A percentile compares a stretch with the other conserved stretches of the same genome.
Evolutionary conservation across 2,113 vertebrate genomes (phyloP).

Genomic region (Callopanchax toddi): DNA sequence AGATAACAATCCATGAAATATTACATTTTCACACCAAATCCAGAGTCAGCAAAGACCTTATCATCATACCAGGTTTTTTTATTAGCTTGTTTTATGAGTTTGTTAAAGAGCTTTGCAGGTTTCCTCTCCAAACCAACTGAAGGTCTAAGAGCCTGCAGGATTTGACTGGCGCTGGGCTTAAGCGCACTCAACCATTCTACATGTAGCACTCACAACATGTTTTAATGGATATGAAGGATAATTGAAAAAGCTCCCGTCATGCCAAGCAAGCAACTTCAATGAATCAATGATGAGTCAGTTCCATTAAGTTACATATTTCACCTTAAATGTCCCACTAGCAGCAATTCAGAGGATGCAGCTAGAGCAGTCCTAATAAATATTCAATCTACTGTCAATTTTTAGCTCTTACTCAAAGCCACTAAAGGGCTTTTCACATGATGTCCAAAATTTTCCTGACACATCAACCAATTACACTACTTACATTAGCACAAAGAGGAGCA

Average conservation of each 20-base stretch:
- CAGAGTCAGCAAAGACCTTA: background rate
- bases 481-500: background rate
- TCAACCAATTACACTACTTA: background rate
- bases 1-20: background rate
- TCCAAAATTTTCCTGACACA: background rate
- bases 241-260: conserved; percentile 47
- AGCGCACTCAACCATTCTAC: conserved; percentile 55
- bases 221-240: conserved; percentile 59
- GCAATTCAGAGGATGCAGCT: conserved; percentile 6
- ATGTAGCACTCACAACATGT: conserved; percentile 64
- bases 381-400: conserved; percentile 7
- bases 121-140: conserved; percentile 23
- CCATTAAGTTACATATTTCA: conserved; percentile 18
- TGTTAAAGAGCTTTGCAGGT: conserved; percentile 16
- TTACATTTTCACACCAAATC: background rate
- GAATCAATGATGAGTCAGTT: conserved; percentile 12
- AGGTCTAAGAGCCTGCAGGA: conserved; percentile 54
- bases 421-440: background rate
- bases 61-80: background rate
- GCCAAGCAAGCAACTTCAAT: conserved; percentile 27
- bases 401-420: background rate
- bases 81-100: no score
- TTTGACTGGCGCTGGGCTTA: conserved; percentile 56
- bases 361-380: conserved; percentile 27
- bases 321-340: conserved; percentile 16